Percentiles rank a stretch among this genome's conserved stretches.
phyloP scores from a whole-genome alignment of 2,797 vertebrate species.

The Mergus octosetaceus region DNA sequence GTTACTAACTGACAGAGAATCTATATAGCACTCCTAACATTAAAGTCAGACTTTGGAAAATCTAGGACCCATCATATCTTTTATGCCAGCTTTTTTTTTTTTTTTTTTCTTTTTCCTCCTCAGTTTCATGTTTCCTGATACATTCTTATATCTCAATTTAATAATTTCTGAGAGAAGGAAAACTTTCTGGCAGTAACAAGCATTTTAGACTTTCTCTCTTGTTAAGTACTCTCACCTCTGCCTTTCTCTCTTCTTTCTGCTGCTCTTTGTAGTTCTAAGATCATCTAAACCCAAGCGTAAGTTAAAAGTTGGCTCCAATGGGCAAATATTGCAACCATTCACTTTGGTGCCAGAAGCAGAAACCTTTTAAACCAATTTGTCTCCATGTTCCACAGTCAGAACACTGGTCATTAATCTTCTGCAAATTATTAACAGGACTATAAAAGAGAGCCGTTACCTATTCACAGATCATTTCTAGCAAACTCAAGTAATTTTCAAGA shows the following conservation, averaged over 20 bases:
- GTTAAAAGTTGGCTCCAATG: not conserved
- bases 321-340: not conserved
- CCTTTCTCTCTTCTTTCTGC: not conserved
- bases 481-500: constrained; percentile 5
- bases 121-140: not conserved
- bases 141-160: not conserved
- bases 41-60: not conserved
- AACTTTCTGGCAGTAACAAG: not conserved
- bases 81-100: not conserved
- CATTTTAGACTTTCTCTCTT: not conserved
- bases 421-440: not conserved
- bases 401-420: not conserved
- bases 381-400: not conserved
- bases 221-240: not conserved
- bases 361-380: not conserved
- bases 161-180: not conserved
- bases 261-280: not conserved
- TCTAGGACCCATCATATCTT: not conserved
- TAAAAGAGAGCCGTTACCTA: not conserved
- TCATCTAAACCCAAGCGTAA: not conserved
- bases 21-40: not conserved
- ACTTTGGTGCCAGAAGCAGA: not conserved
- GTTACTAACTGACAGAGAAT: not conserved
- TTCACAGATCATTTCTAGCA: not conserved
- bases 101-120: no score